Evolutionary conservation across 2,797 vertebrate species (phyloP), one percentile per base, ranked within the genome.

Genomic region (Myotis pilosus): DNA sequence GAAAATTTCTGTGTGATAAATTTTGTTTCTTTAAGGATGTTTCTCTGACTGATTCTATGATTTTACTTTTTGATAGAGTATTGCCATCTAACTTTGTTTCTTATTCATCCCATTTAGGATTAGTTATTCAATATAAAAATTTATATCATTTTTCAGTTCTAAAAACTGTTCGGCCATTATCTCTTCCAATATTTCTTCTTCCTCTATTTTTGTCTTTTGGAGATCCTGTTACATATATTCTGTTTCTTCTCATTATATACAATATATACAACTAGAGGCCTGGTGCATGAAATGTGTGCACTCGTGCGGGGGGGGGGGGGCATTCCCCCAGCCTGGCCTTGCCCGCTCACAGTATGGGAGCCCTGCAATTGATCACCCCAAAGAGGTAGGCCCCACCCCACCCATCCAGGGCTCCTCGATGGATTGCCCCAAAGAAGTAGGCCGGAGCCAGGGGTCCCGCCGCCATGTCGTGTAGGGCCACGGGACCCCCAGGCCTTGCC

Each of bases 1-100:
- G 47, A 84, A 89, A 55, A 92, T 36, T 30, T 51, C 30, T 25
- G 23, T 47, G 64, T n/a, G 69, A 57, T 78, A 62, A 62, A 92
- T 62, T 89, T 53, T 44, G 10, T 57, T 84, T 47, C 55, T 79
- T n/a, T 79, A 36, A 79, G 15, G 19, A 3, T 38, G 15, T 84
- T 47, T 79, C 64, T 84, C n/a, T 69, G 71, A 38, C 20, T 57
- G 47, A 38, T 72, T 80, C 12, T 85, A 20, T 17, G 4, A 66
- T 79, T 84, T 89, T 66, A 85, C 23, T 33, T 74, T 64, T 51
- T 75, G 47, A 74, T 25, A 57, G 33, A 23, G 30, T 82, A 20
- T n/a, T 30, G 15, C 41, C 81, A 22, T 30, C 17, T 38, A 76
- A 19, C 47, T 82, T 79, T 28, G 4, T 57, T 74, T 66, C 38